Evolutionary conservation across 1,140 invertebrate species (phyloP).

Genomic region (Pachypsylla venusta): DNA sequence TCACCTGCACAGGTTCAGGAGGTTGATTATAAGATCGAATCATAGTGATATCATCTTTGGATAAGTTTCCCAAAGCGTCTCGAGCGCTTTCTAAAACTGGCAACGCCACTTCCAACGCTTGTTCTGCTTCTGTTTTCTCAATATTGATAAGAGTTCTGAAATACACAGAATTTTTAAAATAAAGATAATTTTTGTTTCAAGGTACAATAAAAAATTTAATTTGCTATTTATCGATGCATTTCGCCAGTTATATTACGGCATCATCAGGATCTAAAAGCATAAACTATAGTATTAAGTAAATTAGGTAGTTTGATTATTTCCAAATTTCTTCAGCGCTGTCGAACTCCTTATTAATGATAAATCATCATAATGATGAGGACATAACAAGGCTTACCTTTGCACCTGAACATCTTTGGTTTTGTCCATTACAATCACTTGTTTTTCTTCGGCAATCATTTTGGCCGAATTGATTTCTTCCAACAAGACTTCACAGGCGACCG

Average conservation of each 20-base stretch:
- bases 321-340: too few species aligned
- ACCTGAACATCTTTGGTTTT: slow-evolving; percentile 65
- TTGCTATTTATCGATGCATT: too few species aligned
- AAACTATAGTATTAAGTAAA: too few species aligned
- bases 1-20: slow-evolving; percentile 64
- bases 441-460: slow-evolving; percentile 48
- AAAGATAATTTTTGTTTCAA: too few species aligned
- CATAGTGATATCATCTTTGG: slow-evolving; percentile 81
- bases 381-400: slow-evolving; percentile 57
- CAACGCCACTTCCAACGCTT: slow-evolving; percentile 56
- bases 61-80: slow-evolving; percentile 57
- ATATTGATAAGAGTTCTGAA: slow-evolving; percentile 24
- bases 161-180: too few species aligned
- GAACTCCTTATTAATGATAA: too few species aligned
- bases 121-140: slow-evolving; percentile 69
- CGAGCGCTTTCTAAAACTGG: slow-evolving; percentile 66
- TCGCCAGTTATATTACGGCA: too few species aligned
- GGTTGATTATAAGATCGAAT: slow-evolving; percentile 83
- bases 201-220: too few species aligned
- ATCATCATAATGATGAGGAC: too few species aligned
- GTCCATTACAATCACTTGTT: slow-evolving; percentile 56
- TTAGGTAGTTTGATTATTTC: too few species aligned
- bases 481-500: slow-evolving; percentile 52
- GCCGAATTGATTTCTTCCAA: slow-evolving; percentile 47
- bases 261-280: too few species aligned